phyloP scores from a whole-genome alignment of 2,888 invertebrate genomes.

The Cryptosula pallasiana region DNA sequence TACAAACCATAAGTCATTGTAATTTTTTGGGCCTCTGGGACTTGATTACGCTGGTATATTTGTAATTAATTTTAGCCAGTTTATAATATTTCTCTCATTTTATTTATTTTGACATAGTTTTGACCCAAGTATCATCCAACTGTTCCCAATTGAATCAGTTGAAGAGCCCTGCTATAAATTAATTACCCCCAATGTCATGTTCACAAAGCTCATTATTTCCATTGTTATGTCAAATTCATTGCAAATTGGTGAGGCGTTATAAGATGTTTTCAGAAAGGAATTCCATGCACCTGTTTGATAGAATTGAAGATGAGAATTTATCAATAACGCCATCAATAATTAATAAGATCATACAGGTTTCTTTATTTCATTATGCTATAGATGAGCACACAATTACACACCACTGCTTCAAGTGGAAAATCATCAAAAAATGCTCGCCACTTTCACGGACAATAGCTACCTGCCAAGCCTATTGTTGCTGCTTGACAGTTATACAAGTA shows the following conservation, averaged over 20 bases:
- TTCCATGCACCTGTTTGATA: neutral
- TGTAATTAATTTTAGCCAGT: too few species aligned
- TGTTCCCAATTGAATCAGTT: too few species aligned
- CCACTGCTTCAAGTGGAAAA: slow-evolving; percentile 5
- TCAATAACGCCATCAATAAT: slow-evolving; percentile 19
- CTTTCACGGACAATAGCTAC: neutral
- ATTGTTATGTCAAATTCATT: neutral
- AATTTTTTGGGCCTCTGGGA: too few species aligned
- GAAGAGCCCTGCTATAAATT: neutral
- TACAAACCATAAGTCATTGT: too few species aligned
- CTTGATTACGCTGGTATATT: too few species aligned
- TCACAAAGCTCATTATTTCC: neutral
- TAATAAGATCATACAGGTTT: slow-evolving; percentile 19
- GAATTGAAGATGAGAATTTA: slow-evolving; percentile 2
- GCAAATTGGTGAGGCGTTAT: slow-evolving; percentile 1
- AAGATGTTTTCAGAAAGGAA: neutral
- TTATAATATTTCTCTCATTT: too few species aligned
- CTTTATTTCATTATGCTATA: slow-evolving; percentile 5
- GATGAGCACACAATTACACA: neutral
- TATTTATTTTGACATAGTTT: too few species aligned
- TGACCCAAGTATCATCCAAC: too few species aligned
- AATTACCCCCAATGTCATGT: neutral
- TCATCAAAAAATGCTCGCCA: slow-evolving; percentile 1
- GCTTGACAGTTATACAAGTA: slow-evolving; percentile 20
- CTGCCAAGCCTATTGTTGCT: neutral